Percentiles rank a stretch among this genome's conserved stretches.
Conservation (phyloP, 2,113 vertebrate species). For the Epinephelus cyanopodus region DNA sequence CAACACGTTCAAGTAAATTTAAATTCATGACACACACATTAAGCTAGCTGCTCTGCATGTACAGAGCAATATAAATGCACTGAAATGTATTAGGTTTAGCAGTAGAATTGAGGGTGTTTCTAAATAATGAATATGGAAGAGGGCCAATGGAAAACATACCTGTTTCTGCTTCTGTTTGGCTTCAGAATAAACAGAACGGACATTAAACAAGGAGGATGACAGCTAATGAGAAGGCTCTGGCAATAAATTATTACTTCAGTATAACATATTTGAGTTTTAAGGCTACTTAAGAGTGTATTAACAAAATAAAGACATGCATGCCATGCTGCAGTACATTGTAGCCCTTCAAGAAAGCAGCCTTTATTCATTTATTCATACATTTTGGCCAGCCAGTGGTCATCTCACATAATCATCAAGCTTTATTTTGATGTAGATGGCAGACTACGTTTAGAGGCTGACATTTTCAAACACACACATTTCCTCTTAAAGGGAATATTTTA, state of each 20-base stretch:
- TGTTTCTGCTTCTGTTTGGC: slow-evolving; percentile 89
- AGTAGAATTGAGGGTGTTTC: not conserved
- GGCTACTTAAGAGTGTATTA: not conserved
- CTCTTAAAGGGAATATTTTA: not conserved
- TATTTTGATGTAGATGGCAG: slow-evolving; percentile 1
- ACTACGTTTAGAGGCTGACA: not conserved
- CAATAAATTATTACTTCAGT: not conserved
- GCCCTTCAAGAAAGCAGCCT: not conserved
- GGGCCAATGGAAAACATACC: slow-evolving; percentile 73
- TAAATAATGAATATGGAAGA: slow-evolving; percentile 21
- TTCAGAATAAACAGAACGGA: slow-evolving; percentile 77
- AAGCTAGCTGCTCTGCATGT: not conserved
- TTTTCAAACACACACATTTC: slow-evolving; percentile 2
- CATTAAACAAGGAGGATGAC: slow-evolving; percentile 37
- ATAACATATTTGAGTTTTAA: not conserved
- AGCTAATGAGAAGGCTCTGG: not conserved
- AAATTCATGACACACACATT: not conserved
- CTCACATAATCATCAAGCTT: not conserved
- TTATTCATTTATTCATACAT: not conserved
- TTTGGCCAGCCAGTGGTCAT: not conserved
- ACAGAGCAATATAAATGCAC: not conserved
- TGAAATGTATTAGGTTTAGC: not conserved
- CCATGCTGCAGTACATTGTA: not conserved
- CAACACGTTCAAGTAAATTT: not conserved
- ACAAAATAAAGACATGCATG: slow-evolving; percentile 7